Conservation (phyloP, 2,797 vertebrate species). For the Phaenicophaeus curvirostris region DNA sequence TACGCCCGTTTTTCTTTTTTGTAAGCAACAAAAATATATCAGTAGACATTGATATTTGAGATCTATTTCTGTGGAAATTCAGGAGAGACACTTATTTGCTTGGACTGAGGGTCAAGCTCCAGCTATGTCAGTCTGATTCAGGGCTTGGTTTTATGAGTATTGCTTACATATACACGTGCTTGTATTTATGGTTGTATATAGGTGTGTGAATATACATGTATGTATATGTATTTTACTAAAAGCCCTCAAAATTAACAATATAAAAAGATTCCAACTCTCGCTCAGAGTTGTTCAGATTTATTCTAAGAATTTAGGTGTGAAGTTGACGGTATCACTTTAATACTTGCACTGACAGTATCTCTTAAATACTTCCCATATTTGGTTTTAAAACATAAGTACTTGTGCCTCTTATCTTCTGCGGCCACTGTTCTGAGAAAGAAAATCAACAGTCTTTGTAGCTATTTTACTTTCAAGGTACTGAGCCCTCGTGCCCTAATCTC, state of each 20-base stretch:
- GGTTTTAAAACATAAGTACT: constrained; percentile 50
- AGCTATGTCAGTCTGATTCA: not conserved
- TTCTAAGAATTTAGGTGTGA: not conserved
- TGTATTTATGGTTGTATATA: not conserved
- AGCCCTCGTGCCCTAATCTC: constrained; percentile 51
- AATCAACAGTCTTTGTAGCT: constrained; percentile 57
- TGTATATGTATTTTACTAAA: not conserved
- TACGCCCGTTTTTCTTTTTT: not conserved
- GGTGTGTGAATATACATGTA: too few species aligned
- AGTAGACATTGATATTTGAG: not conserved
- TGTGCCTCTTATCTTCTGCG: constrained; percentile 18
- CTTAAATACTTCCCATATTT: constrained; percentile 15
- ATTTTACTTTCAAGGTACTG: constrained; percentile 51
- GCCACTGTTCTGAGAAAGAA: constrained; percentile 40
- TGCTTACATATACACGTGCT: not conserved
- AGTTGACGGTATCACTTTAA: not conserved
- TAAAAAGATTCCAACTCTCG: not conserved
- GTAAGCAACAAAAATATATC: not conserved
- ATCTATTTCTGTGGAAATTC: not conserved
- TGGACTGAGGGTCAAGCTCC: not conserved
- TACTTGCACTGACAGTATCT: constrained; percentile 6
- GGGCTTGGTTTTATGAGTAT: not conserved
- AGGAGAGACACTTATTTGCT: not conserved
- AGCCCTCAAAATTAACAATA: not conserved
- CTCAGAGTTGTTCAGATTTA: not conserved